Conservation (phyloP, 2,888 invertebrate species). For the Cheilosia vernalis region DNA sequence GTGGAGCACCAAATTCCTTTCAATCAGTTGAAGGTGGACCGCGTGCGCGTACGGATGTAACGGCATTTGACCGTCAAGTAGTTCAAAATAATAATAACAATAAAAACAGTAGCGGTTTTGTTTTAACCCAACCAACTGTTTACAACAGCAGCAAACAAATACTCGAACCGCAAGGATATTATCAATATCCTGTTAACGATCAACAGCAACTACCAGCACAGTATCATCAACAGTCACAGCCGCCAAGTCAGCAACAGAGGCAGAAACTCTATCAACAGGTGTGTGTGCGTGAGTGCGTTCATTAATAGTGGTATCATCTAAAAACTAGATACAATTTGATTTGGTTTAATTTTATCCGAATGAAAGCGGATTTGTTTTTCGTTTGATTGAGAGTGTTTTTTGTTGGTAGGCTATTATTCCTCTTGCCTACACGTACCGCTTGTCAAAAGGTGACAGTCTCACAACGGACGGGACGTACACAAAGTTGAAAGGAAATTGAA, state of each 20-base stretch:
- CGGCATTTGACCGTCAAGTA: constrained; percentile 75
- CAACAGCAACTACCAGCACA: constrained; percentile 48
- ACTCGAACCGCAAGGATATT: constrained; percentile 62
- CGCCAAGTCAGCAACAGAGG: constrained; percentile 44
- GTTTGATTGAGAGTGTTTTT: constrained; percentile 12
- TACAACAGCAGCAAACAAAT: constrained; percentile 71
- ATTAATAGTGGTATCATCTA: background rate
- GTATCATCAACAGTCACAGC: constrained; percentile 57
- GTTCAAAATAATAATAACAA: constrained; percentile 78
- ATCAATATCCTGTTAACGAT: constrained; percentile 72
- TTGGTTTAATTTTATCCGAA: constrained; percentile 13
- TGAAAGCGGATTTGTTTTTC: constrained; percentile 16
- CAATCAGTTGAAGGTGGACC: constrained; percentile 82
- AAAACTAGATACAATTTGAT: background rate
- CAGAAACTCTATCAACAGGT: constrained; percentile 80
- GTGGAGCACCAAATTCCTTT: constrained; percentile 78
- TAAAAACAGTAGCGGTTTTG: constrained; percentile 66
- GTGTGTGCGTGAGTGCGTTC: constrained; percentile 77
- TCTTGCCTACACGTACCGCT: constrained; percentile 59
- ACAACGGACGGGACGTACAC: constrained; percentile 13
- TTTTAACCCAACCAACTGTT: constrained; percentile 60
- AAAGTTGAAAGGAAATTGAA: constrained; percentile 60
- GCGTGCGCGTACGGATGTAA: constrained; percentile 81
- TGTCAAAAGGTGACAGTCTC: constrained; percentile 61
- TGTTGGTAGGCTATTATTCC: constrained; percentile 41